phyloP scores from a whole-genome alignment of 1,140 invertebrate species.

The Rhopalosiphum padi region DNA sequence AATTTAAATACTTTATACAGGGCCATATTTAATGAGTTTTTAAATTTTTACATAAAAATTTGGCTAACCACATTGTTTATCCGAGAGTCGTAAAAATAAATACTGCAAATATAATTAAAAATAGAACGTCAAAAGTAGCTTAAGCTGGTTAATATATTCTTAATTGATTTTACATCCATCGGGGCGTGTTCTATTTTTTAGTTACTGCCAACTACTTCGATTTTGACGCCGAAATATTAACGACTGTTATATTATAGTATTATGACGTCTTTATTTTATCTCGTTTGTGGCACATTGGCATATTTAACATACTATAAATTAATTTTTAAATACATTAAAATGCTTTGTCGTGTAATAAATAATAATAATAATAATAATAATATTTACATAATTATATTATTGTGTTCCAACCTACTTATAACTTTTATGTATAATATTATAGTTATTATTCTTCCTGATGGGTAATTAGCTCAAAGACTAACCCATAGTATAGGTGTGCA shows the following conservation, averaged over 20 bases:
- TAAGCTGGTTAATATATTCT: neutral
- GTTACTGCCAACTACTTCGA: neutral
- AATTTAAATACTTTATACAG: neutral
- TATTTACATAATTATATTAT: constrained; percentile 31
- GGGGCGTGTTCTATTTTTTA: neutral
- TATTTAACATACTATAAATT: neutral
- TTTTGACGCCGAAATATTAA: neutral
- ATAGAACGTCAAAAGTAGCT: neutral
- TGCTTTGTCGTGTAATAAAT: neutral
- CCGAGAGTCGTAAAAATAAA: neutral
- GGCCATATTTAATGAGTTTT: neutral
- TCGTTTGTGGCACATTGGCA: neutral
- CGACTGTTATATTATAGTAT: neutral
- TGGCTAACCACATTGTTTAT: neutral
- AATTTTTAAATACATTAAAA: neutral
- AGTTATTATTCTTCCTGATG: neutral
- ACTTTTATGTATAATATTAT: neutral
- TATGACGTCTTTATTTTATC: neutral
- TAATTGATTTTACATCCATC: neutral
- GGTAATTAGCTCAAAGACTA: neutral
- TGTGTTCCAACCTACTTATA: neutral
- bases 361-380: neutral
- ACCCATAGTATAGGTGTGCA: neutral
- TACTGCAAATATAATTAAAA: constrained; percentile 9
- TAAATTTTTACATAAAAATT: neutral